A percentile compares a stretch with the other conserved stretches of the same genome.
phyloP scores from a whole-genome alignment of 2,113 vertebrate species.

The Aramus guarauna region DNA sequence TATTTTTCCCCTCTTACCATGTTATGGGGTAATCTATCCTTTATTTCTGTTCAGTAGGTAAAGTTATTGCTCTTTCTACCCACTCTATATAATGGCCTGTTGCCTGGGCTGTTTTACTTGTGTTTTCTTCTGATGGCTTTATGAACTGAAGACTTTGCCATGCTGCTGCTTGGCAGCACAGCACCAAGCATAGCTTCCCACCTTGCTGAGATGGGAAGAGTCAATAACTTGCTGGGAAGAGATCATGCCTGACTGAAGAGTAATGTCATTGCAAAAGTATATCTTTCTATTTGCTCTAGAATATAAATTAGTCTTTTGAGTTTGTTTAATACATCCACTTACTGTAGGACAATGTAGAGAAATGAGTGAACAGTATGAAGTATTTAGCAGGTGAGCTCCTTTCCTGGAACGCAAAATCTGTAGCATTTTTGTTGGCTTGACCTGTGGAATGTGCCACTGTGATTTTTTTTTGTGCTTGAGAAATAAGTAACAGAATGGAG shows the following conservation, averaged over 20 bases:
- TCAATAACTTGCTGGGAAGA: not conserved
- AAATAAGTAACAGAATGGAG: not conserved
- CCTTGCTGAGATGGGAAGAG: not conserved
- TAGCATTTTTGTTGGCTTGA: not conserved
- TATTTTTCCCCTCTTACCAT: not conserved
- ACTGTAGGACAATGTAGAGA: not conserved
- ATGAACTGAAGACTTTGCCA: not conserved
- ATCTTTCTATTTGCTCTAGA: not conserved
- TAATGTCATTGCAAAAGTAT: not conserved
- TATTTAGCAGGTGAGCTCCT: not conserved
- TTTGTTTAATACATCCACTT: not conserved
- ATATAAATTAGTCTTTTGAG: not conserved
- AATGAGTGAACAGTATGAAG: not conserved
- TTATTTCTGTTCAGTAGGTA: not conserved
- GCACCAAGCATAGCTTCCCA: not conserved
- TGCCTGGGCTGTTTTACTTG: not conserved
- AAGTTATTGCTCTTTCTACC: not conserved
- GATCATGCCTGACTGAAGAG: not conserved
- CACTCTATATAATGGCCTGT: not conserved
- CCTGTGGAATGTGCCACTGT: not conserved
- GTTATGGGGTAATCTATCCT: not conserved
- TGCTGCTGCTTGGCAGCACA: not conserved
- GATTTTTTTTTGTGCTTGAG: not conserved
- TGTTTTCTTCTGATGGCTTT: not conserved
- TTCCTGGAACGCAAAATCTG: not conserved